A percentile compares a stretch with the other conserved stretches of the same genome.
These are phyloP conservation scores for Eciton burchellii DNA, from an alignment of 1,140 invertebrate species.

Conservation along the genomic window DNA sequence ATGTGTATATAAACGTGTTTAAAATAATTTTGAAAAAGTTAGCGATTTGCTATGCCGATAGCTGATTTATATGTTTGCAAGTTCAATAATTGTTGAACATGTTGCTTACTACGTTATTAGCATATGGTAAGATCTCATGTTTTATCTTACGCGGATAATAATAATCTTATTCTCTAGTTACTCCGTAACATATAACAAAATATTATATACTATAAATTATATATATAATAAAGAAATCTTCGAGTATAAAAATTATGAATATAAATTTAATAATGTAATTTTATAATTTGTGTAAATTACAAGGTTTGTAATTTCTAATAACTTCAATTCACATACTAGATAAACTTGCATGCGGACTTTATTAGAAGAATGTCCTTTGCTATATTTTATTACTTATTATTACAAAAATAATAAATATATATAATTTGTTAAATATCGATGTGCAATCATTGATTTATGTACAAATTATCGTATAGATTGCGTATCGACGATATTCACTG, in stretches of 20 bases:
- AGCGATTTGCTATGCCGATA: neutral
- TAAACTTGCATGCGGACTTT: neutral
- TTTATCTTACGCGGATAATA: neutral
- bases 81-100: neutral
- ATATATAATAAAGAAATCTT: too few species aligned
- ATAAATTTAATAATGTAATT: too few species aligned
- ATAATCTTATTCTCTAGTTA: too few species aligned
- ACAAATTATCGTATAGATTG: neutral
- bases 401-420: constrained; percentile 28
- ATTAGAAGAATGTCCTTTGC: neutral
- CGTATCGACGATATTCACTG: neutral
- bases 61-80: neutral
- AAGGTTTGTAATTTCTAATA: constrained; percentile 3
- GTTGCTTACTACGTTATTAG: neutral
- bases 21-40: neutral
- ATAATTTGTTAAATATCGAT: neutral
- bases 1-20: neutral
- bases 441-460: neutral
- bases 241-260: too few species aligned
- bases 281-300: too few species aligned
- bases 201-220: too few species aligned
- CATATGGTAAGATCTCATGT: neutral
- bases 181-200: too few species aligned
- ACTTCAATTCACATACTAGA: neutral
- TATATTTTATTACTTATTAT: neutral